phyloP scores from a whole-genome alignment of 2,113 vertebrate species.

The Ranitomeya variabilis region DNA sequence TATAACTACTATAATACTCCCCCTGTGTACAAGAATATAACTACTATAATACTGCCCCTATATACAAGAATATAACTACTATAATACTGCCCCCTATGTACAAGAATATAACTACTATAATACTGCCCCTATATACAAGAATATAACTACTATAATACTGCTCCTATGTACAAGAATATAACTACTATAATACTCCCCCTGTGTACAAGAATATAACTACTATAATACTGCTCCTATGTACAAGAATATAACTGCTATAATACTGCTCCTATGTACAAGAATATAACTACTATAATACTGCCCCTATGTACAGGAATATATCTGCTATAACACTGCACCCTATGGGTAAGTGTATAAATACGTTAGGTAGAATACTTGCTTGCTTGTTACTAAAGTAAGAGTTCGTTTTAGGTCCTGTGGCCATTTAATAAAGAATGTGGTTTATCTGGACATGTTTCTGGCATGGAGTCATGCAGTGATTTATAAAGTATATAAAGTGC shows the following conservation, averaged over 20 bases:
- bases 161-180: too few species aligned
- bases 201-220: neutral
- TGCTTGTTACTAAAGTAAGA: neutral
- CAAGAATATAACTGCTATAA: conserved; percentile 16
- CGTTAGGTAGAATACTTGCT: neutral
- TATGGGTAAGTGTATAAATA: neutral
- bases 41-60: too few species aligned
- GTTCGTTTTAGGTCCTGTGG: neutral
- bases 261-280: neutral
- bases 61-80: too few species aligned
- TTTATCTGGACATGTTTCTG: neutral
- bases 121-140: too few species aligned
- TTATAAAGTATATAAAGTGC: conserved; percentile 14
- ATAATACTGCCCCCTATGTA: too few species aligned
- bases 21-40: too few species aligned
- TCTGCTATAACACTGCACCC: neutral
- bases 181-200: too few species aligned
- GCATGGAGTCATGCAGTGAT: neutral
- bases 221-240: conserved; percentile 10
- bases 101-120: too few species aligned
- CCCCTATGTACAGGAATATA: conserved; percentile 6
- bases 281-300: conserved; percentile 20
- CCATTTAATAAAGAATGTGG: neutral
- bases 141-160: too few species aligned
- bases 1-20: too few species aligned